Percentiles rank a stretch among this genome's conserved stretches.
Conservation (phyloP, 2,888 invertebrate genomes). For the Oxycera nigricornis region DNA sequence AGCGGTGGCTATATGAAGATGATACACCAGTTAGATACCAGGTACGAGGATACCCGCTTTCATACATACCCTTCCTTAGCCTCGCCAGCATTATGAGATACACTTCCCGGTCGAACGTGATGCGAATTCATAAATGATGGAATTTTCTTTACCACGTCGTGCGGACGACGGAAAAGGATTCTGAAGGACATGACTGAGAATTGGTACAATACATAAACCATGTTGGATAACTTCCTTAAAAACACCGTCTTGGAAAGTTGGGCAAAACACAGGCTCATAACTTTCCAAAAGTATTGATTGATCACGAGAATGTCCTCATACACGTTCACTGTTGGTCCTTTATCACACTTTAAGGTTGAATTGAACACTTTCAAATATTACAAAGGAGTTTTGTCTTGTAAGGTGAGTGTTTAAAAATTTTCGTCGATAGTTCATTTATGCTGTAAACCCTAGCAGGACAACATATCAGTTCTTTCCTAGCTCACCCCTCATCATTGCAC, state of each 20-base stretch:
- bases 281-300: too few species aligned
- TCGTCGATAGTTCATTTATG: too few species aligned
- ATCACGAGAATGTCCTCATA: neutral
- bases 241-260: neutral
- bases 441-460: too few species aligned
- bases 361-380: too few species aligned
- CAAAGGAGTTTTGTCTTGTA: too few species aligned
- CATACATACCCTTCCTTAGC: neutral
- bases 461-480: neutral
- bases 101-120: constrained; percentile 19
- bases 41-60: constrained; percentile 17
- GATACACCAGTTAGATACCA: constrained; percentile 36
- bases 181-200: constrained; percentile 27
- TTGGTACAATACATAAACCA: neutral
- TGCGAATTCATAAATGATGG: neutral
- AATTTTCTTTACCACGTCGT: constrained; percentile 20
- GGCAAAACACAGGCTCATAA: neutral
- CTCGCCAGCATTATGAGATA: constrained; percentile 14
- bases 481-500: neutral
- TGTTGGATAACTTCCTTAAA: neutral
- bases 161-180: neutral
- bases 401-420: too few species aligned
- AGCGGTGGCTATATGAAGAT: neutral
- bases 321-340: neutral
- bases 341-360: neutral